Evolutionary conservation across 1,140 invertebrate species (phyloP).

Genomic region (Leptopilina clavipes): DNA sequence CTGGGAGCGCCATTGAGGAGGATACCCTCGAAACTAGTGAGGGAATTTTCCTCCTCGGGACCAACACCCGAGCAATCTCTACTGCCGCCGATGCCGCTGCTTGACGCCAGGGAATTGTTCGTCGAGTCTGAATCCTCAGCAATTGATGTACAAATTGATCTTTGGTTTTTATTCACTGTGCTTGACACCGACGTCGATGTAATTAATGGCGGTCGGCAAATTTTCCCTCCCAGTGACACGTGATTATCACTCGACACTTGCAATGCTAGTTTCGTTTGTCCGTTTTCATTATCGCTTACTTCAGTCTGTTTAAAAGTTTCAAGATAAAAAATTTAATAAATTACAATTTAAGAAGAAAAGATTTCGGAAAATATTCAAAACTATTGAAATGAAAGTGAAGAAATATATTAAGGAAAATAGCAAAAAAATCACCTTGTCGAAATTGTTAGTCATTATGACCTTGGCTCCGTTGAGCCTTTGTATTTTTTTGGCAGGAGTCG

Average conservation of each 20-base stretch:
- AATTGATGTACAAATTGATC: slow-evolving; percentile 65
- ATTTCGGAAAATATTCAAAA: no score
- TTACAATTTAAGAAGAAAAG: no score
- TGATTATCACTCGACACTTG: slow-evolving; percentile 64
- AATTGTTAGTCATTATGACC: slow-evolving; percentile 72
- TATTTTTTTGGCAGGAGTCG: slow-evolving; percentile 70
- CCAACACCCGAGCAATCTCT: slow-evolving; percentile 71
- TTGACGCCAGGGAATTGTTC: slow-evolving; percentile 77
- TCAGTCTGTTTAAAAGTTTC: slow-evolving; percentile 65
- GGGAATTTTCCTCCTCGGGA: slow-evolving; percentile 78
- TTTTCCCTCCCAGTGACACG: slow-evolving; percentile 63
- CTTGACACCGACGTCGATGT: slow-evolving; percentile 27
- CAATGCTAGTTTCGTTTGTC: slow-evolving; percentile 52
- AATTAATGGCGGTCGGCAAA: slow-evolving; percentile 69
- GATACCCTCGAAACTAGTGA: slow-evolving; percentile 80
- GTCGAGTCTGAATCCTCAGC: slow-evolving; percentile 78
- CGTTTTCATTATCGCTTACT: slow-evolving; percentile 66
- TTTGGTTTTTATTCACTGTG: slow-evolving; percentile 58
- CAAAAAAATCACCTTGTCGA: slow-evolving; percentile 66
- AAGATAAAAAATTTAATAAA: background rate
- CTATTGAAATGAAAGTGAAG: no score
- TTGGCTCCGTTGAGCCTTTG: slow-evolving; percentile 73
- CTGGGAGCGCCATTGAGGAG: slow-evolving; percentile 77
- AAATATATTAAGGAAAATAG: no score
- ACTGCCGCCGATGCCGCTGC: slow-evolving; percentile 75